These are phyloP conservation scores for Pangasius larnaudii DNA, from an alignment of 2,797 vertebrate species.

Conservation along the genomic window DNA sequence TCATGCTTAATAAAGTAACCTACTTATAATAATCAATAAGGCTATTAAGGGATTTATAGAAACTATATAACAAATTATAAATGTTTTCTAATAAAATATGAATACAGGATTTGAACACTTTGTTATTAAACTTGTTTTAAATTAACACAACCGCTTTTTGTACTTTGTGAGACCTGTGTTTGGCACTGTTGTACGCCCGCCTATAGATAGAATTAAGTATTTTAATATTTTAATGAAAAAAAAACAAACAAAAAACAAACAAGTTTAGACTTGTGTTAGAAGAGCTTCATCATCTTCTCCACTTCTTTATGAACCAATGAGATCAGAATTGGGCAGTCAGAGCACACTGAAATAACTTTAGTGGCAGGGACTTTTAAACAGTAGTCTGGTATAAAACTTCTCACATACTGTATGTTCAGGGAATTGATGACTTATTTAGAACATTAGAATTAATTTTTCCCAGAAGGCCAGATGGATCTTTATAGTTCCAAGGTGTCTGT, in stretches of 20 bases:
- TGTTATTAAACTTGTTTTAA: not conserved
- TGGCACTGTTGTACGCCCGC: not conserved
- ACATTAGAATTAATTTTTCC: not conserved
- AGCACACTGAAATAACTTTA: not conserved
- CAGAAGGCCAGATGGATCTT: not conserved
- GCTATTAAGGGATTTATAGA: not conserved
- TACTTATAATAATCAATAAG: not conserved
- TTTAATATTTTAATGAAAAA: not conserved
- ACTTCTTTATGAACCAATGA: not conserved
- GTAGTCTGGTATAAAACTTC: not conserved
- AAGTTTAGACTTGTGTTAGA: not conserved
- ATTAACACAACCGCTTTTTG: not conserved
- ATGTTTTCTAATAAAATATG: not conserved
- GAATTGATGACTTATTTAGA: not conserved
- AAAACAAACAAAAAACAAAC: not conserved
- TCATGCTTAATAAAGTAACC: not conserved
- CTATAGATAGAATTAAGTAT: not conserved
- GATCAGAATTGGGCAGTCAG: conserved; percentile 61
- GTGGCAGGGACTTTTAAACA: conserved; percentile 59
- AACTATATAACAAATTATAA: not conserved
- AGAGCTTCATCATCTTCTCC: conserved; percentile 48
- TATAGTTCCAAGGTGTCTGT: not conserved
- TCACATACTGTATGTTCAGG: not conserved
- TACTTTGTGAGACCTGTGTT: not conserved
- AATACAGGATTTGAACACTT: not conserved